Conservation (phyloP, 2,113 vertebrate genomes). For the Trinectes maculatus region DNA sequence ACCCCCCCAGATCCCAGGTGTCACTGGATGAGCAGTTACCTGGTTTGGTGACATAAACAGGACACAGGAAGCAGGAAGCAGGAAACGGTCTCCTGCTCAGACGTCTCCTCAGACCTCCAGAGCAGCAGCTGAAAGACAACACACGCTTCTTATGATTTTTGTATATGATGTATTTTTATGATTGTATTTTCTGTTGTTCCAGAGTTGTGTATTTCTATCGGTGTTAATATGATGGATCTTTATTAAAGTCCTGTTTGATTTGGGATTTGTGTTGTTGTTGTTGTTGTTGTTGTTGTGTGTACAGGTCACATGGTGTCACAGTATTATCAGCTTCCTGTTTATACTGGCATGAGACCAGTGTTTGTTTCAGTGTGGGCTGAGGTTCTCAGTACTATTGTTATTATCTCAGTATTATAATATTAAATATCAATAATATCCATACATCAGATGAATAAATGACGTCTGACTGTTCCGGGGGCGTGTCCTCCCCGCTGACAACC, state of each 20-base stretch:
- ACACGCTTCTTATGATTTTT: conserved; percentile 61
- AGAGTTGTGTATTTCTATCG: conserved; percentile 72
- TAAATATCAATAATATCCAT: no score
- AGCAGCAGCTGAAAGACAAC: conserved; percentile 15
- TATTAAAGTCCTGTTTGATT: conserved; percentile 71
- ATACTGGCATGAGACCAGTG: no score
- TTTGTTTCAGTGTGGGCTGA: no score
- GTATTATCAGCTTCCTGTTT: no score
- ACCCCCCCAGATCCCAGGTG: conserved; percentile 13
- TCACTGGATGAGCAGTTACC: background rate
- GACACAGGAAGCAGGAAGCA: background rate
- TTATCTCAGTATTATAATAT: no score
- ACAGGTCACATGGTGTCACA: no score
- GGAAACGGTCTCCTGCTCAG: conserved; percentile 37
- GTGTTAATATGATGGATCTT: conserved; percentile 61
- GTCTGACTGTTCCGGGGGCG: no score
- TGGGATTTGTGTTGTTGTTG: conserved; percentile 24
- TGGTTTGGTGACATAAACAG: background rate
- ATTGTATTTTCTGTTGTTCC: conserved; percentile 66
- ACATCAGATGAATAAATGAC: no score
- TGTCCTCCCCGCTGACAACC: background rate
- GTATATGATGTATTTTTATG: conserved; percentile 74
- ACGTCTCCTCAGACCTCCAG: conserved; percentile 30
- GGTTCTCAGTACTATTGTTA: no score
- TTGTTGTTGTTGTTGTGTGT: no score